Conservation (phyloP, 2,797 vertebrate genomes). For the Gorsachius magnificus region DNA sequence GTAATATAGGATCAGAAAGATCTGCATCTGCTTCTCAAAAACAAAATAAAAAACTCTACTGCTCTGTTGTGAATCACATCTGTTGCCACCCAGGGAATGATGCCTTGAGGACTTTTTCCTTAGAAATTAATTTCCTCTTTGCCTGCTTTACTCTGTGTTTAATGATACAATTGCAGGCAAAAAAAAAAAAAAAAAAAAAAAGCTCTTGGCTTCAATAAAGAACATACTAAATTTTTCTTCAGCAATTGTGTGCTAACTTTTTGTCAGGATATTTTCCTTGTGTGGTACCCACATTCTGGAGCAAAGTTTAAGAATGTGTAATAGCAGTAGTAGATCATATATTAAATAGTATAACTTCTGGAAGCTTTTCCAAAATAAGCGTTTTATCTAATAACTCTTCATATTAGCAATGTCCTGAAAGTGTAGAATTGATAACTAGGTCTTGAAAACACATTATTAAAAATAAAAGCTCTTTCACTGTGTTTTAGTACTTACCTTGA, state of each 20-base stretch:
- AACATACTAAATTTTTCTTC: background rate
- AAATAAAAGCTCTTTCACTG: background rate
- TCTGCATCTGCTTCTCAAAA: constrained; percentile 42
- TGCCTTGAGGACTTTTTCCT: constrained; percentile 59
- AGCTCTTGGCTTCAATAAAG: constrained; percentile 3
- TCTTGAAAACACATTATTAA: background rate
- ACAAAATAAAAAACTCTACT: background rate
- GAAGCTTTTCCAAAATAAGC: background rate
- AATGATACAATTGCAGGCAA: constrained; percentile 33
- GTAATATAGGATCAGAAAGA: constrained; percentile 2
- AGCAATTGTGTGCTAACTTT: background rate
- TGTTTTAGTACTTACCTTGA: background rate
- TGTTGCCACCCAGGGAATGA: constrained; percentile 56
- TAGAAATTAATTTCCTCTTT: constrained; percentile 60
- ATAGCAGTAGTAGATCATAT: background rate
- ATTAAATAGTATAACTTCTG: background rate
- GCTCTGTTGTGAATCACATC: constrained; percentile 40
- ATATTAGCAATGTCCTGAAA: background rate
- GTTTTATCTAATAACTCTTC: background rate
- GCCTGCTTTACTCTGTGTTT: constrained; percentile 68
- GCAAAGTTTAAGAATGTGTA: background rate
- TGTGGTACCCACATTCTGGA: background rate
- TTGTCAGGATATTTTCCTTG: background rate
- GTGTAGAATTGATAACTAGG: background rate
- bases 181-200: background rate